Percentiles rank a stretch among this genome's conserved stretches.
These are phyloP conservation scores for Chlamydotis undulata DNA, from an alignment of 2,113 vertebrate species.

Conservation along the genomic window DNA sequence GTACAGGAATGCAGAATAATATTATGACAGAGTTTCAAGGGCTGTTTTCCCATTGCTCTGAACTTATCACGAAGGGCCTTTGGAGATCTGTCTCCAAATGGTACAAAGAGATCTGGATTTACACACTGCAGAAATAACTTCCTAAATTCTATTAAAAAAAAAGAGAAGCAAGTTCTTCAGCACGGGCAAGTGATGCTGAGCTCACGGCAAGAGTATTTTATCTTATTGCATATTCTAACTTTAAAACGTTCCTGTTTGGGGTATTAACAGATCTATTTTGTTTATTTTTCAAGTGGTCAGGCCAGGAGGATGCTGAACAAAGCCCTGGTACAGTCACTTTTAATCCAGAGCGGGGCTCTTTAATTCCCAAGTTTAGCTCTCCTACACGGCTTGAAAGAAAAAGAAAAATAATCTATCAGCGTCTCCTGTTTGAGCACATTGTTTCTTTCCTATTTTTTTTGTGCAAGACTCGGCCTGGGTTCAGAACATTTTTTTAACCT, in stretches of 20 bases:
- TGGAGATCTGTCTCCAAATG: not conserved
- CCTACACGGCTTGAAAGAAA: not conserved
- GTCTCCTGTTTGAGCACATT: not conserved
- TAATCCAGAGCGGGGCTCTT: not conserved
- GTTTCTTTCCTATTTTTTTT: not conserved
- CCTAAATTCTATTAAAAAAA: not conserved
- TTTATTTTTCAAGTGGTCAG: not conserved
- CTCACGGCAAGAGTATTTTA: not conserved
- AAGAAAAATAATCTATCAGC: conserved; percentile 1
- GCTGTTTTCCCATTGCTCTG: not conserved
- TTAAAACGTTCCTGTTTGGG: not conserved
- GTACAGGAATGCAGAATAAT: conserved; percentile 57
- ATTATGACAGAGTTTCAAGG: not conserved
- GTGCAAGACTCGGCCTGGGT: not conserved
- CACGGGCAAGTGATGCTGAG: not conserved
- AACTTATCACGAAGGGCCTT: not conserved
- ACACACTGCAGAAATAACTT: not conserved
- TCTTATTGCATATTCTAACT: not conserved
- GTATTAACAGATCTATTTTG: not conserved
- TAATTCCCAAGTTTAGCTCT: not conserved
- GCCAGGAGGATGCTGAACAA: not conserved
- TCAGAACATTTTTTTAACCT: conserved; percentile 40
- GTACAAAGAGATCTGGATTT: not conserved
- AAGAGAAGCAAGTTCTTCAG: not conserved
- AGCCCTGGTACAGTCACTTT: conserved; percentile 31